phyloP scores from a whole-genome alignment of 92 coral and sea anemone species.

The Hydrozoanthus gracilis region DNA sequence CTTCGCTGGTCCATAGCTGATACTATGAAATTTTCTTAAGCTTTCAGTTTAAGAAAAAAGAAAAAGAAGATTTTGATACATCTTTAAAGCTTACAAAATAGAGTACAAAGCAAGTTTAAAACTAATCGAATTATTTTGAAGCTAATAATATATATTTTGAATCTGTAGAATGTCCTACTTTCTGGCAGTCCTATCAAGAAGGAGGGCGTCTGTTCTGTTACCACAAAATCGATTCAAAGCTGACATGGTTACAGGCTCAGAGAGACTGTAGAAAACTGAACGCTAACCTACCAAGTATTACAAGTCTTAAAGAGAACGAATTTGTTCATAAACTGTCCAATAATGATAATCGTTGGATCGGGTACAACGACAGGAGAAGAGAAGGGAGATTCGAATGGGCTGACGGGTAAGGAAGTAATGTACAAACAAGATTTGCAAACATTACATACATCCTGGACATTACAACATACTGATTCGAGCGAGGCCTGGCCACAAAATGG shows the following conservation, averaged over 20 bases:
- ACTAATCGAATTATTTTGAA: too few relatives aligned
- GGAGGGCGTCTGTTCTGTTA: constrained; percentile 3
- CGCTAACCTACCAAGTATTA: constrained; percentile 22
- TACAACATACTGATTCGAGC: too few relatives aligned
- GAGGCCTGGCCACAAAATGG: too few relatives aligned
- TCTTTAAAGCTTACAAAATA: too few relatives aligned
- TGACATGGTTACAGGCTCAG: constrained; percentile 1
- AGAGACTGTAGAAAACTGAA: constrained; percentile 10
- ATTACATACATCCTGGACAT: too few relatives aligned
- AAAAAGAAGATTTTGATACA: too few relatives aligned
- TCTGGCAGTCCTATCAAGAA: constrained; percentile 13
- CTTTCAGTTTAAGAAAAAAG: too few relatives aligned
- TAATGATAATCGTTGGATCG: not conserved
- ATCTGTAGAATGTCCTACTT: constrained; percentile 2
- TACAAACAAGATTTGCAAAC: too few relatives aligned
- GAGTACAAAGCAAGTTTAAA: too few relatives aligned
- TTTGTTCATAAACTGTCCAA: constrained; percentile 1
- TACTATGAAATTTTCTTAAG: too few relatives aligned
- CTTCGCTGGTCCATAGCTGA: too few relatives aligned
- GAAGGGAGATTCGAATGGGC: constrained; percentile 26
- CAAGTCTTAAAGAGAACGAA: constrained; percentile 19
- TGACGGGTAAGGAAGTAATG: constrained; percentile 10
- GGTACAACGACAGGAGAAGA: constrained; percentile 22
- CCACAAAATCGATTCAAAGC: not conserved
- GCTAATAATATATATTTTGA: too few relatives aligned